These are phyloP conservation scores for Conomelus anceps DNA, from an alignment of 2,888 invertebrate species.

Conservation along the genomic window DNA sequence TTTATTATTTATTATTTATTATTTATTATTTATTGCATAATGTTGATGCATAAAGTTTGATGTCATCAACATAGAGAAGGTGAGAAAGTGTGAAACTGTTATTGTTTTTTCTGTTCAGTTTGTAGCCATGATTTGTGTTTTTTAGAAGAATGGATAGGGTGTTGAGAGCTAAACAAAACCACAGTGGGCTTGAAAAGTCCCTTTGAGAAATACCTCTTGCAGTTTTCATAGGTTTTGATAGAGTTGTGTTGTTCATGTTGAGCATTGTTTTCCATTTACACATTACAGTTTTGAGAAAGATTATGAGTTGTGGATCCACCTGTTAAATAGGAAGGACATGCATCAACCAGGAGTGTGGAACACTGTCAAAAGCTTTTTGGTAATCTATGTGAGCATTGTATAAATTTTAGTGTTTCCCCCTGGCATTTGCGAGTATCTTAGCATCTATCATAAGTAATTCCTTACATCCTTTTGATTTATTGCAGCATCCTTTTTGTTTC, in stretches of 20 bases:
- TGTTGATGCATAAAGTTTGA: constrained; percentile 27
- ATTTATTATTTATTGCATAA: no score
- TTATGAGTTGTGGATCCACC: background rate
- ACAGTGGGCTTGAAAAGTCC: constrained; percentile 27
- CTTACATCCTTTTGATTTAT: constrained; percentile 12
- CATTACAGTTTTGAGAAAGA: background rate
- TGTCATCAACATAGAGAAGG: constrained; percentile 31
- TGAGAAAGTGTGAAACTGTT: constrained; percentile 17
- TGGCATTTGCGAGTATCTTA: constrained; percentile 3
- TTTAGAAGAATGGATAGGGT: constrained; percentile 22
- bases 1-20: no score
- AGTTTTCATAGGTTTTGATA: constrained; percentile 19
- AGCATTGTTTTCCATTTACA: background rate
- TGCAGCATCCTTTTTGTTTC: constrained; percentile 21
- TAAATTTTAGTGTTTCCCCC: constrained; percentile 3
- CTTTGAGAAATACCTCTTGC: constrained; percentile 29
- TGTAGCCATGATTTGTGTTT: background rate
- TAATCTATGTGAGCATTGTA: constrained; percentile 17
- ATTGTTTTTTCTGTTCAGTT: background rate
- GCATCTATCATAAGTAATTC: constrained; percentile 19
- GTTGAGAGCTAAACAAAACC: constrained; percentile 29
- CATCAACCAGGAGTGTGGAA: constrained; percentile 24
- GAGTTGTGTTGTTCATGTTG: background rate
- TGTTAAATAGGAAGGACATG: background rate
- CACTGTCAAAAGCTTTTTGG: constrained; percentile 22